phyloP scores from a whole-genome alignment of 2,797 vertebrate genomes.

The Falco columbarius region DNA sequence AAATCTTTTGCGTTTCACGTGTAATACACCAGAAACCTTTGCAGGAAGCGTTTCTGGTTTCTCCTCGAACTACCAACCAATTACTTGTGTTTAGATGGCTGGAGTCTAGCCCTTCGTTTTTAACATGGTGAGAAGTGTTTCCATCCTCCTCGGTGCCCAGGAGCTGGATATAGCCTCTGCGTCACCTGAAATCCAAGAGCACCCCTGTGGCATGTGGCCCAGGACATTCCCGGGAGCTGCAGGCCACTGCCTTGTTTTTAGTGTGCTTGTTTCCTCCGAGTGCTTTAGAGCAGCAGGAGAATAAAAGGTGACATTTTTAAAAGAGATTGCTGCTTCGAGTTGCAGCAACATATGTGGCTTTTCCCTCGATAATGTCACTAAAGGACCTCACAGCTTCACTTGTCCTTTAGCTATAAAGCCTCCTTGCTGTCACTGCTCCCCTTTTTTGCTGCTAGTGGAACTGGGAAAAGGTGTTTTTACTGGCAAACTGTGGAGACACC shows the following conservation, averaged over 20 bases:
- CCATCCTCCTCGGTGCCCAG: not conserved
- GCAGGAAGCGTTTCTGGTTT: not conserved
- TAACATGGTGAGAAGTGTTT: not conserved
- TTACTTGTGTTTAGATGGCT: not conserved
- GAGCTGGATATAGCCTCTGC: not conserved
- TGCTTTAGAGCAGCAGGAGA: not conserved
- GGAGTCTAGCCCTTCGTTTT: not conserved
- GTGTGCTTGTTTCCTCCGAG: not conserved
- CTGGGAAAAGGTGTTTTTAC: not conserved
- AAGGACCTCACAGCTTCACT: not conserved
- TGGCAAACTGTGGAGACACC: not conserved
- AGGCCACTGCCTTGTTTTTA: not conserved
- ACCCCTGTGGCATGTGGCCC: not conserved
- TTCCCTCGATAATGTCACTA: not conserved
- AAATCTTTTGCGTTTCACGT: not conserved
- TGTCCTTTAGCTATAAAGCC: not conserved
- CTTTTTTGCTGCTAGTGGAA: not conserved
- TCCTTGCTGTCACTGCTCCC: not conserved
- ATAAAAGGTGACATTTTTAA: not conserved
- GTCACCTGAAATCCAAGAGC: slow-evolving; percentile 36
- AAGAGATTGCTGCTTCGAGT: not conserved
- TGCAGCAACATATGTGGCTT: not conserved
- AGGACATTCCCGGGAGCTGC: not conserved
- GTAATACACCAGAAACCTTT: not conserved
- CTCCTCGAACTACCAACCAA: not conserved